Percentiles rank a stretch among this genome's conserved stretches.
phyloP scores from a whole-genome alignment of 1,140 invertebrate genomes.

The Camponotus vicinus region DNA sequence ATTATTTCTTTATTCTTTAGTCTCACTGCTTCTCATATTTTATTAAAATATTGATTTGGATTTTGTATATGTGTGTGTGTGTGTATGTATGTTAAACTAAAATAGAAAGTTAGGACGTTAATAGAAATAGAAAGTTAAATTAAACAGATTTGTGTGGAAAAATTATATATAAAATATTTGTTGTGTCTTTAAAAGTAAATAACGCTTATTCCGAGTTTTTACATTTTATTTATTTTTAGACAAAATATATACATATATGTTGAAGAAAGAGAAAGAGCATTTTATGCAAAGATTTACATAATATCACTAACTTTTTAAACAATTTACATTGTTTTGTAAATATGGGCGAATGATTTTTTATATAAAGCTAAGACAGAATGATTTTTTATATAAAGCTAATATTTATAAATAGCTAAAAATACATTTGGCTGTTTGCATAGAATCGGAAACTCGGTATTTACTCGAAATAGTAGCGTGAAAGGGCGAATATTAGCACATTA shows the following conservation, averaged over 20 bases:
- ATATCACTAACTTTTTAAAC: conserved; percentile 16
- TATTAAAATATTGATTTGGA: background rate
- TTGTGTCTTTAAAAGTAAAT: background rate
- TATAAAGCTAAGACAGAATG: background rate
- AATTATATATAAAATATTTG: background rate
- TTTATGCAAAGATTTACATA: background rate
- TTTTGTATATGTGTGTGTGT: background rate
- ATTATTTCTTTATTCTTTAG: background rate
- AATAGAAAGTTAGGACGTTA: no score
- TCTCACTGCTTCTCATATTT: background rate
- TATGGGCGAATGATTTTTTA: background rate
- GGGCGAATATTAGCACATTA: conserved; percentile 2
- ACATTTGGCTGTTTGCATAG: conserved; percentile 17
- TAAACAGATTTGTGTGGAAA: background rate
- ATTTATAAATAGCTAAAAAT: conserved; percentile 7
- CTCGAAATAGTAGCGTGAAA: background rate
- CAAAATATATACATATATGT: no score
- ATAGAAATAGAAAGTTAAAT: background rate
- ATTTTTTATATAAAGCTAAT: conserved; percentile 10
- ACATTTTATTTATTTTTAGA: background rate
- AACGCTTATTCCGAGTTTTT: background rate
- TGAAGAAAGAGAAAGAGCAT: background rate
- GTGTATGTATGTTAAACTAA: background rate
- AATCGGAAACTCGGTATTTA: conserved; percentile 27
- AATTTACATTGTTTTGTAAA: conserved; percentile 3